These are phyloP conservation scores for Bolinopsis microptera DNA, from an alignment of 37 sponge, comb jelly and placozoan genomes.

Conservation along the genomic window DNA sequence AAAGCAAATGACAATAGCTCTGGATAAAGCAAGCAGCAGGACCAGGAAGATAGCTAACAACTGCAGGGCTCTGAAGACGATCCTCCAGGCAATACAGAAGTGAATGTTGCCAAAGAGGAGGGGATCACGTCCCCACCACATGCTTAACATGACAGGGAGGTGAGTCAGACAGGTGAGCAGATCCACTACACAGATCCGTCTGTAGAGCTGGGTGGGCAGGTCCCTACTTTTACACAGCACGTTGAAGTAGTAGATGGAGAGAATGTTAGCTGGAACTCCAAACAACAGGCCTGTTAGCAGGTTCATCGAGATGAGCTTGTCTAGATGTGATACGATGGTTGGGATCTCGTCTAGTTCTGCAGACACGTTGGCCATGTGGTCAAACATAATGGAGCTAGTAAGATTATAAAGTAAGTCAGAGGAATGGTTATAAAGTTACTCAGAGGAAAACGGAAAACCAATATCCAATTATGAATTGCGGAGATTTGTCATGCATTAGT, in stretches of 20 bases:
- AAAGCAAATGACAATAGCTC: background rate
- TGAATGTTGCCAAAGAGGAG: background rate
- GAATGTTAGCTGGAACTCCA: background rate
- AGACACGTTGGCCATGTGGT: too few relatives aligned
- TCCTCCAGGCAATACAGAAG: constrained; percentile 19
- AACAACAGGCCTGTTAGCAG: background rate
- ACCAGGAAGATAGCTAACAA: background rate
- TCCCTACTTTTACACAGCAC: background rate
- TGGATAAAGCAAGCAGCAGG: background rate
- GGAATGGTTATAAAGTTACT: too few relatives aligned
- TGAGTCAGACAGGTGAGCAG: constrained; percentile 4
- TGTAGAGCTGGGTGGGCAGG: background rate
- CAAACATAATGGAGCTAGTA: too few relatives aligned
- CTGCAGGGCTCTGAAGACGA: background rate
- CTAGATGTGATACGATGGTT: background rate
- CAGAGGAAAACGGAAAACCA: too few relatives aligned
- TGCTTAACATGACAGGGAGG: constrained; percentile 9
- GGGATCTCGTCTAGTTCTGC: background rate
- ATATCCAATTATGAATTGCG: too few relatives aligned
- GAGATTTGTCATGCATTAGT: background rate
- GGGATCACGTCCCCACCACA: background rate
- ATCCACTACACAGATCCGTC: background rate
- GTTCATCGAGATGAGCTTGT: background rate
- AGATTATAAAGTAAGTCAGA: too few relatives aligned
- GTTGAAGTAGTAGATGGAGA: background rate